Evolutionary conservation across 2,888 invertebrate genomes (phyloP).

Genomic region (Idaea straminata): DNA sequence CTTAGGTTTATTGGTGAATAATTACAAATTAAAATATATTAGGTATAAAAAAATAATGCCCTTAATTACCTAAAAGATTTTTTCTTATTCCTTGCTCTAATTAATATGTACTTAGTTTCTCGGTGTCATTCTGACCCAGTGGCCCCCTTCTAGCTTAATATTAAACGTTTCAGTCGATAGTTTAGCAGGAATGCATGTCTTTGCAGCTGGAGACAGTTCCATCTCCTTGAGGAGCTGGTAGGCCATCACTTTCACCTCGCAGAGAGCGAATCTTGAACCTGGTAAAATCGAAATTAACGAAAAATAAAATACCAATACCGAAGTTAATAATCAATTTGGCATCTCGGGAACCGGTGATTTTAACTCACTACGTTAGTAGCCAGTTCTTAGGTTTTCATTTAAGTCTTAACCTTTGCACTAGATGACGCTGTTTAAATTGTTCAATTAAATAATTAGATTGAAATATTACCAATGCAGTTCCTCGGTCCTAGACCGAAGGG

Average conservation of each 20-base stretch:
- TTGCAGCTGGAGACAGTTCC: constrained; percentile 44
- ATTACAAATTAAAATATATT: too few relatives aligned
- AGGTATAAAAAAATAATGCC: too few relatives aligned
- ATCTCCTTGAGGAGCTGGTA: constrained; percentile 50
- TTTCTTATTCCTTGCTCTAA: background rate
- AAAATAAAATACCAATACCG: background rate
- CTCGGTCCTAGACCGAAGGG: constrained; percentile 57
- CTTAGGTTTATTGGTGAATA: too few relatives aligned
- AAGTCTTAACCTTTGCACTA: background rate
- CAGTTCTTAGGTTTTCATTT: background rate
- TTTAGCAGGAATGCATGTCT: constrained; percentile 39
- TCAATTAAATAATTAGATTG: background rate
- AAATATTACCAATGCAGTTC: constrained; percentile 54
- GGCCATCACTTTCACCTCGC: constrained; percentile 55
- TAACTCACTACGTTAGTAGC: background rate
- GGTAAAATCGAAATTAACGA: constrained; percentile 7
- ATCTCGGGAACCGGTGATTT: too few relatives aligned
- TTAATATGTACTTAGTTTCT: background rate
- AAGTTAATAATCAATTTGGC: too few relatives aligned
- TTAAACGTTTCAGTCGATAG: constrained; percentile 36
- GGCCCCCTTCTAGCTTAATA: constrained; percentile 41
- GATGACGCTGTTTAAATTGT: constrained; percentile 4
- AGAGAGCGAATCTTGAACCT: constrained; percentile 60
- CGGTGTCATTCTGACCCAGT: constrained; percentile 41
- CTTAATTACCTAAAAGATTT: too few relatives aligned